Conservation (phyloP, 2,888 invertebrate genomes). For the Drosophila cracens region DNA sequence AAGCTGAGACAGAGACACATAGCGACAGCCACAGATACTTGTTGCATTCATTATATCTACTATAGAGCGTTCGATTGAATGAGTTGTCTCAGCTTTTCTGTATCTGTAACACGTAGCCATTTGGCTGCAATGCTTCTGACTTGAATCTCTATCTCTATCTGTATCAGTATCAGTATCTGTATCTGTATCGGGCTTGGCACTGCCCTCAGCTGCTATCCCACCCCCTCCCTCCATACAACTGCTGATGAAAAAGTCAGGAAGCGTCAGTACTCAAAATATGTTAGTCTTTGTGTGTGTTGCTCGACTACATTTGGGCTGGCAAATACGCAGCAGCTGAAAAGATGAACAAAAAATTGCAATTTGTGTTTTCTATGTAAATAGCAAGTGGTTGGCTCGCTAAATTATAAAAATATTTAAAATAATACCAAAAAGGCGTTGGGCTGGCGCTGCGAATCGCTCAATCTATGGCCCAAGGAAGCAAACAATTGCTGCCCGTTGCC, state of each 20-base stretch:
- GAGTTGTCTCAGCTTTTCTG: conserved; percentile 52
- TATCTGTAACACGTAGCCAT: conserved; percentile 52
- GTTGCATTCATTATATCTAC: conserved; percentile 73
- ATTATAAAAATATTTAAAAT: conserved; percentile 77
- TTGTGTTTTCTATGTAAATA: conserved; percentile 59
- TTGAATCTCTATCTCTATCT: conserved; percentile 32
- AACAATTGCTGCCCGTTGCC: conserved; percentile 55
- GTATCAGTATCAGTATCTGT: conserved; percentile 12
- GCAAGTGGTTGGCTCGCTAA: conserved; percentile 43
- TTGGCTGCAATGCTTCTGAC: conserved; percentile 31
- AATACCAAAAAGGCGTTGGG: conserved; percentile 79
- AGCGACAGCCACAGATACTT: conserved; percentile 66
- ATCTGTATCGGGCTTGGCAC: conserved; percentile 20
- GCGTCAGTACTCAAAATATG: conserved; percentile 45
- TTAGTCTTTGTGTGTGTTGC: conserved; percentile 25
- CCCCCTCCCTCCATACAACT: neutral
- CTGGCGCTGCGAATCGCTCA: conserved; percentile 73
- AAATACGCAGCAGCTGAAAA: conserved; percentile 35
- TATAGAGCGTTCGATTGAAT: conserved; percentile 68
- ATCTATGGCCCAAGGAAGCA: conserved; percentile 66
- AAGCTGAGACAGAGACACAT: conserved; percentile 31
- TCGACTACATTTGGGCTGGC: conserved; percentile 21
- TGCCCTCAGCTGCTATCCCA: conserved; percentile 1
- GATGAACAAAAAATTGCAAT: conserved; percentile 40
- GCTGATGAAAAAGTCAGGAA: conserved; percentile 56